Conservation (phyloP, 2,888 invertebrate species). For the Thalpophila matura region DNA sequence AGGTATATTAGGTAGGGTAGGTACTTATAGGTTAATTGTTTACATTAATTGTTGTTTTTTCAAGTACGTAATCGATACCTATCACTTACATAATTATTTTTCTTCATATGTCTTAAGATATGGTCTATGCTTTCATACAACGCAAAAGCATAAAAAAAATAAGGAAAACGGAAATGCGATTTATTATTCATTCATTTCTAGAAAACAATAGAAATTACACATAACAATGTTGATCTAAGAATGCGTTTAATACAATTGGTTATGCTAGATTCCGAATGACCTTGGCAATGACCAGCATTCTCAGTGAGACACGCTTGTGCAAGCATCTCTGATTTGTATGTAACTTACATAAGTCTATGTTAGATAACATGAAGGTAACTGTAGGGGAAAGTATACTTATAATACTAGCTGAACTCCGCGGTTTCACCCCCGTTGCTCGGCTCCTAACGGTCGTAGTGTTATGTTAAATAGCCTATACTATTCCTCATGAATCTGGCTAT, state of each 20-base stretch:
- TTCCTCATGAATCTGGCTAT: no score
- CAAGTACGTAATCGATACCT: no score
- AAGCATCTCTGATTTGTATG: conserved; percentile 19
- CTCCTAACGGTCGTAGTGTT: no score
- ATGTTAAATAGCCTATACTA: no score
- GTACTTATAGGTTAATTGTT: no score
- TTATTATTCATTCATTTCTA: conserved; percentile 35
- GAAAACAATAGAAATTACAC: conserved; percentile 43
- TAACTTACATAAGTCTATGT: conserved; percentile 6
- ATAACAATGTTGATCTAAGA: conserved; percentile 23
- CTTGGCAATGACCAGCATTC: conserved; percentile 74
- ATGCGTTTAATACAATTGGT: conserved; percentile 46
- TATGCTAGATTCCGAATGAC: conserved; percentile 38
- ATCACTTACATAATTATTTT: not conserved
- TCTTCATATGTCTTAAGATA: not conserved
- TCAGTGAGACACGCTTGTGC: conserved; percentile 57
- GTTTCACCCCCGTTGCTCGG: no score
- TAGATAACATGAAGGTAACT: no score
- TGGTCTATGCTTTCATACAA: not conserved
- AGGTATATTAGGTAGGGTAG: not conserved
- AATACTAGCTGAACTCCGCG: no score
- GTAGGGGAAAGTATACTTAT: no score
- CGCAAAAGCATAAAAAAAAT: conserved; percentile 3
- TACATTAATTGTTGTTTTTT: not conserved
- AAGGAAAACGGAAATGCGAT: conserved; percentile 28